Conservation (phyloP, 2,888 invertebrate genomes). For the Lymantria dispar region DNA sequence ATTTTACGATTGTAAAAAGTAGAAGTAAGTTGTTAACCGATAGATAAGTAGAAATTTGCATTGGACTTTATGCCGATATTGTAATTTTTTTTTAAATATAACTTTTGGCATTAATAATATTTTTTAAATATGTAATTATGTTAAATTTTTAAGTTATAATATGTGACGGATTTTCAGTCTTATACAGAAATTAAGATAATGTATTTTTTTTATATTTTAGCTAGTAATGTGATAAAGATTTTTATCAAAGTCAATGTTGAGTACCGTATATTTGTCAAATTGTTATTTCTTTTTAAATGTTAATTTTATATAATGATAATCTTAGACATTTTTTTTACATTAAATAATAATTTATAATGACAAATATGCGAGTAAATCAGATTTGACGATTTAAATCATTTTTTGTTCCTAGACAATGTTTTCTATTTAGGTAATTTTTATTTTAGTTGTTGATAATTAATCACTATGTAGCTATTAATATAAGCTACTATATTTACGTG, state of each 20-base stretch:
- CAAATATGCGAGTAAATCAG: not conserved
- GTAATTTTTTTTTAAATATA: no score
- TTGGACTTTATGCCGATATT: no score
- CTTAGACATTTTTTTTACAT: no score
- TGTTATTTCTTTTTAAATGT: not conserved
- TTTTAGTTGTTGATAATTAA: conserved; percentile 11
- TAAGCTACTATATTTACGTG: conserved; percentile 44
- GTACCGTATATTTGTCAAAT: not conserved
- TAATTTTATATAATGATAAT: not conserved
- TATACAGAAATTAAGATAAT: no score
- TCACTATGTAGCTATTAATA: conserved; percentile 25
- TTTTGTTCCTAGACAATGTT: conserved; percentile 28
- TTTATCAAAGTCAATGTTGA: conserved; percentile 1
- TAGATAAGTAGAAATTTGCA: no score
- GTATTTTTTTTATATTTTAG: no score
- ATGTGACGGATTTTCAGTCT: no score
- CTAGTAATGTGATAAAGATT: not conserved
- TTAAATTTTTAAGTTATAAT: no score
- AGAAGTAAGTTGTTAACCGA: no score
- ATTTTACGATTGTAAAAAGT: no score
- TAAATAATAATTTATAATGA: not conserved
- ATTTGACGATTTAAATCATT: conserved; percentile 3
- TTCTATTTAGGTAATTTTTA: conserved; percentile 17
- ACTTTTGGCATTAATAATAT: no score
- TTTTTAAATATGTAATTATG: no score